These are phyloP conservation scores for Lepidochitona cinerea DNA, from an alignment of 2,888 invertebrate genomes.

Conservation along the genomic window DNA sequence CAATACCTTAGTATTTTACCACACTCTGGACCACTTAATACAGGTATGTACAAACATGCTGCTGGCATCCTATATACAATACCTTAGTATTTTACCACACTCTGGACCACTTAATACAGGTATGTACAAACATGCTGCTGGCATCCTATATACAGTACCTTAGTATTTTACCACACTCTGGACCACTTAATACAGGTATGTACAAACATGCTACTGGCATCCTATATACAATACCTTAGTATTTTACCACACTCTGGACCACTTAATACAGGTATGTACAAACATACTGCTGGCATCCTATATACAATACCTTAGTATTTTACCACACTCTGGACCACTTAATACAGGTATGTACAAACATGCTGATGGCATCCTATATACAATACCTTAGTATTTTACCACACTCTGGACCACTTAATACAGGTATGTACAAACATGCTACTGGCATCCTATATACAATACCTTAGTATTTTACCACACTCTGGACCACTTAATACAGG, in stretches of 20 bases:
- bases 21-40: not conserved
- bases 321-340: not conserved
- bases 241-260: not conserved
- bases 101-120: not conserved
- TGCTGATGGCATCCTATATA: not conserved
- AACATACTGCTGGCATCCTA: no score
- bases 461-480: not conserved
- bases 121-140: no score
- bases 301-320: not conserved
- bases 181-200: not conserved
- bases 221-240: not conserved
- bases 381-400: not conserved
- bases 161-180: not conserved
- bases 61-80: not conserved
- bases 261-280: not conserved
- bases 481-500: not conserved
- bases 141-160: not conserved
- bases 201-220: no score
- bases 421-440: no score
- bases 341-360: not conserved
- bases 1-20: not conserved
- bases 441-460: not conserved
- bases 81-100: not conserved
- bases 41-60: no score
- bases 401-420: not conserved